Conservation (phyloP, 2,113 vertebrate genomes). For the Leuciscus idus region DNA sequence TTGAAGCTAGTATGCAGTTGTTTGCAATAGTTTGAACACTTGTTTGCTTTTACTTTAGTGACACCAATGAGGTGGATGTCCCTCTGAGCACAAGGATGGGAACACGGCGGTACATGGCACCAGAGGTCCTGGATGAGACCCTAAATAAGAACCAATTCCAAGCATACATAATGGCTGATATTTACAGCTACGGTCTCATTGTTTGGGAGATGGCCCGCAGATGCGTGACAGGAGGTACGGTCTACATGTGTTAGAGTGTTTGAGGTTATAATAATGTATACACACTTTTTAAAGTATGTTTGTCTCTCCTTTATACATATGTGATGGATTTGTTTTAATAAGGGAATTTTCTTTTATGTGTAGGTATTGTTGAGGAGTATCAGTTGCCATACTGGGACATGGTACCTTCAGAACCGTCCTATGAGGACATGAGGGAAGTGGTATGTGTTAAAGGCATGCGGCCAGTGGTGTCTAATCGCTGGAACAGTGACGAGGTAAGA, state of each 20-base stretch:
- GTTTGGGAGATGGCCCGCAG: constrained; percentile 97
- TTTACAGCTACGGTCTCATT: constrained; percentile 94
- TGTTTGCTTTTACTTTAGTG: constrained; percentile 69
- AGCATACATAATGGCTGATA: constrained; percentile 97
- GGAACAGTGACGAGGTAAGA: constrained; percentile 96
- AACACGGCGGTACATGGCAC: constrained; percentile 95
- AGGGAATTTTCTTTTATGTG: background rate
- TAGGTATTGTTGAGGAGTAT: constrained; percentile 96
- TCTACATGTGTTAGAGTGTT: background rate
- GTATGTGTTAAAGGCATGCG: constrained; percentile 93
- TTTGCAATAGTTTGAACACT: background rate
- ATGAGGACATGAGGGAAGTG: constrained; percentile 96
- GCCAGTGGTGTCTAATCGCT: constrained; percentile 91
- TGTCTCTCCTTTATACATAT: background rate
- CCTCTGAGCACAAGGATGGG: constrained; percentile 92
- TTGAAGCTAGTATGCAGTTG: background rate
- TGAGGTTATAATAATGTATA: background rate
- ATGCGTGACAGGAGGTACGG: constrained; percentile 89
- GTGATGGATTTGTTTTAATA: background rate
- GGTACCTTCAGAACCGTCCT: constrained; percentile 93
- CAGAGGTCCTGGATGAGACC: constrained; percentile 93
- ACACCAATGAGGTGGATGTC: constrained; percentile 95
- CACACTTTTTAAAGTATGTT: background rate
- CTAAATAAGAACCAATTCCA: constrained; percentile 97
- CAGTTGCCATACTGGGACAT: constrained; percentile 94